Percentiles rank a stretch among this genome's conserved stretches.
phyloP scores from a whole-genome alignment of 2,797 vertebrate genomes.

The Catamblyrhynchus diadema region DNA sequence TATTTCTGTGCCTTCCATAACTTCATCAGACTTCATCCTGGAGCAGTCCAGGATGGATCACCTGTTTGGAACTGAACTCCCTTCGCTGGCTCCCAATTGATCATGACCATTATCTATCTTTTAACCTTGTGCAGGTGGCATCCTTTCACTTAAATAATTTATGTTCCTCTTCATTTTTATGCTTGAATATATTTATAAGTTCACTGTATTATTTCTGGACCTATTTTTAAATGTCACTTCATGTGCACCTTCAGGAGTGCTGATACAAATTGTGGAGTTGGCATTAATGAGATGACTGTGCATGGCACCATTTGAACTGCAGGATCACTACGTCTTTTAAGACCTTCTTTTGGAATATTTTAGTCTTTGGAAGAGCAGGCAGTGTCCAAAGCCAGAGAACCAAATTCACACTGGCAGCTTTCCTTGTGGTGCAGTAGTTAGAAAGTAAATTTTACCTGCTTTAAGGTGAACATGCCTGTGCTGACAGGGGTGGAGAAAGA shows the following conservation, averaged over 20 bases:
- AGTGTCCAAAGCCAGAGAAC: background rate
- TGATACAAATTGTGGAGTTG: background rate
- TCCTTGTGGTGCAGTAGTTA: background rate
- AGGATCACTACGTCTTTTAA: background rate
- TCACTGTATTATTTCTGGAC: constrained; percentile 31
- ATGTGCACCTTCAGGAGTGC: background rate
- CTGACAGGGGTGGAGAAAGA: background rate
- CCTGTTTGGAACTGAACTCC: background rate
- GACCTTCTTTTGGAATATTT: background rate
- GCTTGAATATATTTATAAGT: constrained; percentile 54
- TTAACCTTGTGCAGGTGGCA: background rate
- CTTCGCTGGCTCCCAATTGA: background rate
- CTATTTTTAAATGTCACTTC: constrained; percentile 34
- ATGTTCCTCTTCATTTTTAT: constrained; percentile 14
- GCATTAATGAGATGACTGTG: background rate
- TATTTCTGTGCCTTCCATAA: background rate
- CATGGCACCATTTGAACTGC: background rate
- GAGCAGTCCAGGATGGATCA: background rate
- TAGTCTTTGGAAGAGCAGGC: background rate
- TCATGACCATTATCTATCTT: background rate
- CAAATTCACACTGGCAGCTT: background rate
- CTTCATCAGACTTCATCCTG: background rate
- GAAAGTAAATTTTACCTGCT: background rate
- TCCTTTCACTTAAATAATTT: constrained; percentile 17
- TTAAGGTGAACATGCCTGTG: background rate